Conservation (phyloP, 1,140 invertebrate species). For the Drosophila micromelanica region DNA sequence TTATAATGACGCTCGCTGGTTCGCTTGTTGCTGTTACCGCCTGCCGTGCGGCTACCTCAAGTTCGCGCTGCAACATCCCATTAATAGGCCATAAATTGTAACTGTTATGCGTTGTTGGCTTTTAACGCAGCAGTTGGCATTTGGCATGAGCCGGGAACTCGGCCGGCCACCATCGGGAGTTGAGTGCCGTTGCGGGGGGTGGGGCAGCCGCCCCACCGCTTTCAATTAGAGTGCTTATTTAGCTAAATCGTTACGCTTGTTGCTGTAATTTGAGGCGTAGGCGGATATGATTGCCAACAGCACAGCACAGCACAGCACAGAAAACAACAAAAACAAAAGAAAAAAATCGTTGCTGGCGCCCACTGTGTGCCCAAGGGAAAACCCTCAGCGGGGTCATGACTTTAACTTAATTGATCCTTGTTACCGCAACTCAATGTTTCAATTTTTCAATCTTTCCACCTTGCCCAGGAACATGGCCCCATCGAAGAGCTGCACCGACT, state of each 20-base stretch:
- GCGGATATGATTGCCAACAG: conserved; percentile 68
- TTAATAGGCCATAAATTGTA: conserved; percentile 83
- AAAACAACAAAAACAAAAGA: conserved; percentile 14
- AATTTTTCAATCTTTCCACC: conserved; percentile 18
- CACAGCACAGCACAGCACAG: not conserved
- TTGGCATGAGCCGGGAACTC: conserved; percentile 58
- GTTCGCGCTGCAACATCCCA: conserved; percentile 43
- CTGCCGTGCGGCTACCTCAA: conserved; percentile 60
- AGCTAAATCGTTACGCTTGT: conserved; percentile 79
- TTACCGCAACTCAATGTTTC: conserved; percentile 15
- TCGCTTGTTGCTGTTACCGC: conserved; percentile 40
- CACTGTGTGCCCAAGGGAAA: conserved; percentile 48
- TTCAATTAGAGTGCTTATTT: conserved; percentile 82
- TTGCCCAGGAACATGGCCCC: conserved; percentile 49
- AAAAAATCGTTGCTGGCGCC: not conserved
- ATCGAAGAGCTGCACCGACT: conserved; percentile 19
- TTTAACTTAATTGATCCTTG: conserved; percentile 66
- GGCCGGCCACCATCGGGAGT: conserved; percentile 44
- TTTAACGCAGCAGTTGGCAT: conserved; percentile 75
- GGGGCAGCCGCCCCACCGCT: conserved; percentile 43
- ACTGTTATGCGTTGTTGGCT: conserved; percentile 80
- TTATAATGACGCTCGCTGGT: conserved; percentile 12
- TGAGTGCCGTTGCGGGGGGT: conserved; percentile 25
- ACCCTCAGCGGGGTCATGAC: conserved; percentile 19
- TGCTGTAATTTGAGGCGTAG: conserved; percentile 64